phyloP scores from a whole-genome alignment of 2,888 invertebrate species.

The Cephus sareptanus region DNA sequence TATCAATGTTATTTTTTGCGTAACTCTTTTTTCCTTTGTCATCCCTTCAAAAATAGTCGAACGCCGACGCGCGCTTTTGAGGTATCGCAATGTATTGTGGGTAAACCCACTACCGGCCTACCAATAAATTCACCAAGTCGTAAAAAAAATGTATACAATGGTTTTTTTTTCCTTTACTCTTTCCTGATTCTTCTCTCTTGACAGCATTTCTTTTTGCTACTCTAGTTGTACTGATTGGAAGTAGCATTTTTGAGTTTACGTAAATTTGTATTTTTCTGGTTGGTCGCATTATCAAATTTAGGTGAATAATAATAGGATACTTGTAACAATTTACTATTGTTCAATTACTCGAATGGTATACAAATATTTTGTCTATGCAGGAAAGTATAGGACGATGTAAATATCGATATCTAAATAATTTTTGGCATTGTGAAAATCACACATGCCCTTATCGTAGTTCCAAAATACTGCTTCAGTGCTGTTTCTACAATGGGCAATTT shows the following conservation, averaged over 20 bases:
- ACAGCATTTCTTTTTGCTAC: neutral
- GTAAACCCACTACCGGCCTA: slow-evolving; percentile 53
- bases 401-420: too few relatives aligned
- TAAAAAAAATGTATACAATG: slow-evolving; percentile 33
- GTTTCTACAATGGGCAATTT: too few relatives aligned
- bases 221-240: neutral
- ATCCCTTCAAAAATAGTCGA: slow-evolving; percentile 17
- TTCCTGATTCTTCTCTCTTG: neutral
- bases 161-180: neutral
- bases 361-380: too few relatives aligned
- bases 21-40: slow-evolving; percentile 13
- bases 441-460: too few relatives aligned
- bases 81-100: slow-evolving; percentile 57
- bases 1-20: neutral
- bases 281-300: neutral
- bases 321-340: too few relatives aligned
- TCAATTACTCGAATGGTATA: too few relatives aligned
- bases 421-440: too few relatives aligned
- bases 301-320: neutral
- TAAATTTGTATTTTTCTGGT: too few relatives aligned
- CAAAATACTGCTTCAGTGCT: too few relatives aligned
- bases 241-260: neutral
- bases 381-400: too few relatives aligned
- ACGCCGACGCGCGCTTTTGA: slow-evolving; percentile 43
- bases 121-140: slow-evolving; percentile 61